Conservation (phyloP, 1,140 invertebrate genomes). For the Aricia agestis region DNA sequence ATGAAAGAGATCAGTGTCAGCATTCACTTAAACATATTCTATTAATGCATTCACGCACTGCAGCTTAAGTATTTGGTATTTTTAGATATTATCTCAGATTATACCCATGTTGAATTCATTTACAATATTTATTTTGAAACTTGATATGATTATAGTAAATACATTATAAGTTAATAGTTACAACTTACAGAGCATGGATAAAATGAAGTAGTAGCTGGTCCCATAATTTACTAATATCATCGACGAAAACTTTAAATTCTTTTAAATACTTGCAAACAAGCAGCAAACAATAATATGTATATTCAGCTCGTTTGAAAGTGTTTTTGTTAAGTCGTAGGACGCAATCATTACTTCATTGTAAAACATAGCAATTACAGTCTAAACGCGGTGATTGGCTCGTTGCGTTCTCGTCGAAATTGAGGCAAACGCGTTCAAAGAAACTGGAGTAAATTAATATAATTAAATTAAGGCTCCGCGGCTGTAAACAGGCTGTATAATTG, state of each 20-base stretch:
- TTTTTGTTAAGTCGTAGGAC: no score
- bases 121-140: not conserved
- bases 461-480: not conserved
- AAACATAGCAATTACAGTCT: no score
- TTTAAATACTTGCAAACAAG: no score
- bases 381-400: not conserved
- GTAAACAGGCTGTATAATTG: not conserved
- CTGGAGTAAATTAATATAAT: slow-evolving; percentile 2
- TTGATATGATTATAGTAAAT: not conserved
- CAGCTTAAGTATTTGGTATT: slow-evolving; percentile 17
- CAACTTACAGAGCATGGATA: no score
- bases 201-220: no score
- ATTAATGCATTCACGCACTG: slow-evolving; percentile 37
- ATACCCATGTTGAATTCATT: not conserved
- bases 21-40: slow-evolving; percentile 36
- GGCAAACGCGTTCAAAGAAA: slow-evolving; percentile 3
- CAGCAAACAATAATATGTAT: no score
- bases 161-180: no score
- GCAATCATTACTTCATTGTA: no score
- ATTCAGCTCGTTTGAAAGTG: no score
- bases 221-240: no score
- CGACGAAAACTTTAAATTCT: no score
- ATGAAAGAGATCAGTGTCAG: slow-evolving; percentile 49
- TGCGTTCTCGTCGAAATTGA: not conserved
- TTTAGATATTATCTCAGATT: slow-evolving; percentile 12